phyloP scores from a whole-genome alignment of 2,797 vertebrate species.

The Coracias cyanogaster region DNA sequence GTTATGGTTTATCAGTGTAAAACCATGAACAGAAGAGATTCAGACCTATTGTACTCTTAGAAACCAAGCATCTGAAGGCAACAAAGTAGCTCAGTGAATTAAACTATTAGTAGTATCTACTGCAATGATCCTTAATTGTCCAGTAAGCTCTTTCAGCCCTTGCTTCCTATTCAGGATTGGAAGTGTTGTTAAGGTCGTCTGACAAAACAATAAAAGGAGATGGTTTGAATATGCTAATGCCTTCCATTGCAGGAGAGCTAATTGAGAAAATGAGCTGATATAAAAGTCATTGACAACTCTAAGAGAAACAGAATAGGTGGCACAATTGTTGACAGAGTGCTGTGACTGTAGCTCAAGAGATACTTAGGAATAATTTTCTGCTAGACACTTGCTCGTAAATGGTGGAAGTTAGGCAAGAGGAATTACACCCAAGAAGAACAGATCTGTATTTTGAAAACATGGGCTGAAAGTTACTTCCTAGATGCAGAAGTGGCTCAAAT shows the following conservation, averaged over 20 bases:
- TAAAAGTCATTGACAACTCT: constrained; percentile 2
- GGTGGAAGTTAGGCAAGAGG: not conserved
- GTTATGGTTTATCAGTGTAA: not conserved
- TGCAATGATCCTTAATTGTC: not conserved
- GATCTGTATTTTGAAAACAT: not conserved
- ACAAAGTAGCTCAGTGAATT: not conserved
- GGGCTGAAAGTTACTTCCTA: not conserved
- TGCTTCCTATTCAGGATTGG: not conserved
- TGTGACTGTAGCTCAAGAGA: not conserved
- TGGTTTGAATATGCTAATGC: constrained; percentile 32
- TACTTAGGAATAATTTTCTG: not conserved
- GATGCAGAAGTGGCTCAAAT: not conserved
- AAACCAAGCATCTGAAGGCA: constrained; percentile 17
- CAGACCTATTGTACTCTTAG: not conserved
- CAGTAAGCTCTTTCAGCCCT: not conserved
- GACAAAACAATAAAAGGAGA: constrained; percentile 1
- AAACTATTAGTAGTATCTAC: not conserved
- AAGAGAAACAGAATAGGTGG: not conserved
- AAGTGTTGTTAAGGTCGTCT: constrained; percentile 13
- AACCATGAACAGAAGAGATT: not conserved
- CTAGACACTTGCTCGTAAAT: not conserved
- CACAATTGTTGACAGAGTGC: not conserved
- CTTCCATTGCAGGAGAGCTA: not conserved
- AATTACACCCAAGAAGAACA: not conserved
- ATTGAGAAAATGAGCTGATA: not conserved